phyloP scores from a whole-genome alignment of 2,888 invertebrate species.

The Lochmaea crataegi region DNA sequence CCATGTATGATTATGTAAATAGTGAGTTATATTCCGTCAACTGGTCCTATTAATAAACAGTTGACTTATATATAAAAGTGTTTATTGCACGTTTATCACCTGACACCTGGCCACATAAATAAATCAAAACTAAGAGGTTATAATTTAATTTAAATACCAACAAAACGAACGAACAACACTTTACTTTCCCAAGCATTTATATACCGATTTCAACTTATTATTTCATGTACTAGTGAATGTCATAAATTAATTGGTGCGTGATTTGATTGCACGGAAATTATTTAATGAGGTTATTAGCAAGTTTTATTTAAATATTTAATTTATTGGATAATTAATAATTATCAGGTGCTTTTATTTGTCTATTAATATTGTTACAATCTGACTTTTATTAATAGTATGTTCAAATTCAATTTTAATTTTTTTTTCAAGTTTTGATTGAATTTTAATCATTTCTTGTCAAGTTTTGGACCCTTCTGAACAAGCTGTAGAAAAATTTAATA shows the following conservation, averaged over 20 bases:
- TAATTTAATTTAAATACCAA: not conserved
- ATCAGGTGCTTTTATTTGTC: not conserved
- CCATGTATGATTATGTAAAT: no score
- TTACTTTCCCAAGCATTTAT: not conserved
- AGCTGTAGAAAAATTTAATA: no score
- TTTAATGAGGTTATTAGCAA: not conserved
- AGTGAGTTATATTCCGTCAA: no score
- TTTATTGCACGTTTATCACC: not conserved
- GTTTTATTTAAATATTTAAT: not conserved
- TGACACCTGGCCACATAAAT: not conserved
- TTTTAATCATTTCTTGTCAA: no score
- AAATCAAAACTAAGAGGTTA: not conserved
- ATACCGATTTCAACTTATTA: not conserved
- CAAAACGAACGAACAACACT: not conserved
- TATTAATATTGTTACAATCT: not conserved
- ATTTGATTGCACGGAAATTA: conserved; percentile 2
- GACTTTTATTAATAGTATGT: no score
- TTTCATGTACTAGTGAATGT: not conserved
- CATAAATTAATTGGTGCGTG: conserved; percentile 7
- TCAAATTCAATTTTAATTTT: no score
- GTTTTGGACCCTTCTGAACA: no score
- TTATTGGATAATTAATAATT: not conserved
- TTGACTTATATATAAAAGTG: not conserved
- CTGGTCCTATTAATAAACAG: no score
- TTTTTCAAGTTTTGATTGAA: no score